Evolutionary conservation across 2,797 vertebrate genomes (phyloP), one percentile per base, ranked within the genome.

Genomic region (Sebastes glaucus): DNA sequence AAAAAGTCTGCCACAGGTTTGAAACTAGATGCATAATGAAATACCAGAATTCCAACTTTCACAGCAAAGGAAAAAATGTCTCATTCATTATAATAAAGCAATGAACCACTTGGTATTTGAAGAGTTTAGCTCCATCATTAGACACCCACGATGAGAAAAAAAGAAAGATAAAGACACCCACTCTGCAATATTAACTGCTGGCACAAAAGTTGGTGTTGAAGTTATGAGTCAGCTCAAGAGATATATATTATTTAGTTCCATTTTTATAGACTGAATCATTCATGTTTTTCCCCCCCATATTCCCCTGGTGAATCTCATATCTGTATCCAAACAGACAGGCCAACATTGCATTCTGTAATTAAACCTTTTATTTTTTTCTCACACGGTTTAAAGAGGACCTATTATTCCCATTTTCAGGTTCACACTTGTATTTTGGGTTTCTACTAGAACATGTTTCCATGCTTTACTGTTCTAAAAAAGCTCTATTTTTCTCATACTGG

Each of bases 181-280:
- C 32, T 38, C 10, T 69, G 32, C 13, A 73, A 60, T 65, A 78
- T 32, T 56, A 74, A 76, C 61, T 30, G 38, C 74, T 30, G 22
- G n/a, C 2, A 0, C 5, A 6, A 80, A 69, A 66, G 70, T 82
- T 83, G 46, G 65, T 42, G 57, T 60, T 38, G 30, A 74, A 62
- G 67, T 80, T 56, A 78, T 82, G 63, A 82, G 38, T 88, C 85
- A 87, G 59, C 76, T 49, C 38, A 18, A 61, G 28, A 65, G 46
- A 64, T 83, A 83, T 87, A 56, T 71, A 90, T 87, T 81, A 91
- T 89, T 86, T 82, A 86, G 53, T 22, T 84, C 57, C 42, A 81
- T 78, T 84, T 78, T 78, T 30, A 66, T 20, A 69, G 33, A 22
- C 46, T 90, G 66, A 90, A 87, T 83, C 63, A 73, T 90, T 90